Percentiles rank a stretch among this genome's conserved stretches.
These are phyloP conservation scores for Sinotaia quadrata DNA, from an alignment of 2,888 invertebrate species.

Conservation along the genomic window DNA sequence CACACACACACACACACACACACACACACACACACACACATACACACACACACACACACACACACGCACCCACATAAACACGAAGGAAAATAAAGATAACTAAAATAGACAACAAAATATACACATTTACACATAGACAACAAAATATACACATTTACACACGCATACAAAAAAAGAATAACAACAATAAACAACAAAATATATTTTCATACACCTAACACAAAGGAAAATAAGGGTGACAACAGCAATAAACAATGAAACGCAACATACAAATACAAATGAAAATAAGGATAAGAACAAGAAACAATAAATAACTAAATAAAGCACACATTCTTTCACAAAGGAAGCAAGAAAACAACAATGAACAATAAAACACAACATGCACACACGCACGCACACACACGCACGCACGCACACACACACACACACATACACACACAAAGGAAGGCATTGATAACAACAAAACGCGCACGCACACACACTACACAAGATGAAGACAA, in stretches of 20 bases:
- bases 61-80: neutral
- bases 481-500: no score
- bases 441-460: no score
- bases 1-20: slow-evolving; percentile 20
- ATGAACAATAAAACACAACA: no score
- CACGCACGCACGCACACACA: slow-evolving; percentile 8
- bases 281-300: no score
- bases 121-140: neutral
- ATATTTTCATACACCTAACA: neutral
- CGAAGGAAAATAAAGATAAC: no score
- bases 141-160: neutral
- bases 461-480: no score
- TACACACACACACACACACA: neutral
- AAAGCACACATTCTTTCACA: no score
- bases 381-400: slow-evolving; percentile 1
- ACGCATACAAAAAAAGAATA: neutral
- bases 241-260: no score
- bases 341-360: no score
- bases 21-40: slow-evolving; percentile 8
- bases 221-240: no score
- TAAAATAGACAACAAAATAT: neutral
- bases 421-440: neutral
- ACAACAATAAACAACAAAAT: no score
- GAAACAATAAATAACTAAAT: no score
- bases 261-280: neutral